A percentile compares a stretch with the other conserved stretches of the same genome.
These are phyloP conservation scores for Syngnathoides biaculeatus DNA, from an alignment of 2,113 vertebrate species.

Conservation along the genomic window DNA sequence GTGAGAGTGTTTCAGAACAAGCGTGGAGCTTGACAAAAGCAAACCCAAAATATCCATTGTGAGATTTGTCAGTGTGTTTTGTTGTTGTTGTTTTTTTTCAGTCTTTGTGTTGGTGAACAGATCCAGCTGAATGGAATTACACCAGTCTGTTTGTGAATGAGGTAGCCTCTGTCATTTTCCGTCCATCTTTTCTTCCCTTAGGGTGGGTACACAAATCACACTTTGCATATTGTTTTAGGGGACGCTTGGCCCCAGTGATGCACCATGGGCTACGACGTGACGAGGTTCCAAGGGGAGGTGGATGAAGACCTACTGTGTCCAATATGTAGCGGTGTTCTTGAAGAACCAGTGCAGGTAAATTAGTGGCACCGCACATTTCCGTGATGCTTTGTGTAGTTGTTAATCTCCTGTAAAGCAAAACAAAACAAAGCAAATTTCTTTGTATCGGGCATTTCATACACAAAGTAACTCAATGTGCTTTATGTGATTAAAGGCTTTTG, in stretches of 20 bases:
- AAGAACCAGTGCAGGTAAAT: conserved; percentile 94
- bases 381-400: neutral
- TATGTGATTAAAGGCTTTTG: no score
- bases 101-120: conserved; percentile 3
- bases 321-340: conserved; percentile 96
- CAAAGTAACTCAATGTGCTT: no score
- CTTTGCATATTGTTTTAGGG: conserved; percentile 58
- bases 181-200: neutral
- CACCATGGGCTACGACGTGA: conserved; percentile 99
- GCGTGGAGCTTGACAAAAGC: neutral
- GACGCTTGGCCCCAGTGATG: conserved; percentile 78
- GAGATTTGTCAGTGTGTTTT: neutral
- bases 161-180: conserved; percentile 17
- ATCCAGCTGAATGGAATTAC: conserved; percentile 60
- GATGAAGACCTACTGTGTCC: conserved; percentile 98
- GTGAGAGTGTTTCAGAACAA: neutral
- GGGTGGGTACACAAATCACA: neutral
- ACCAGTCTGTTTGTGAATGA: conserved; percentile 54
- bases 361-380: neutral
- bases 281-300: conserved; percentile 95
- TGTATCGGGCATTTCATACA: no score
- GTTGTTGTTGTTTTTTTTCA: conserved; percentile 14
- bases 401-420: no score
- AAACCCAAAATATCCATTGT: neutral
- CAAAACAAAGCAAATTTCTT: no score